Conservation (phyloP, 1,140 invertebrate genomes). For the Melipona quadrifasciata region DNA sequence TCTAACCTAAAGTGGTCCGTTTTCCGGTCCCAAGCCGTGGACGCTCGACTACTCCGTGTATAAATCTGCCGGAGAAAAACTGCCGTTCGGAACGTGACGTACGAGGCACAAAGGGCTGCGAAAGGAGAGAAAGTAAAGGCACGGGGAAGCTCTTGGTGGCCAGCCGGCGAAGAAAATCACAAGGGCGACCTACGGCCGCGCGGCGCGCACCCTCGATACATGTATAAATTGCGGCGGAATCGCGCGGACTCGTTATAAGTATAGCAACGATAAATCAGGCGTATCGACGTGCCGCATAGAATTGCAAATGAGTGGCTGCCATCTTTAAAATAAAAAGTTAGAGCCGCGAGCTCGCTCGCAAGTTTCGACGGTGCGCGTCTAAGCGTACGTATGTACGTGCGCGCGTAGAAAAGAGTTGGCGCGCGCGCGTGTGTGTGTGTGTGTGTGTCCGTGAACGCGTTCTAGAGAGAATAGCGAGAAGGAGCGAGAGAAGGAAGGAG, state of each 20-base stretch:
- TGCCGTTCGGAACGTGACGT: too few species aligned
- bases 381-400: slow-evolving; percentile 15
- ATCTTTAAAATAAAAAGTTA: slow-evolving; percentile 81
- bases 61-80: too few species aligned
- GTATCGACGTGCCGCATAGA: slow-evolving; percentile 81
- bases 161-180: background rate
- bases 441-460: slow-evolving; percentile 45
- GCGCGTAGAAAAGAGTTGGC: background rate
- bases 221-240: slow-evolving; percentile 72
- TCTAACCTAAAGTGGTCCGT: too few species aligned
- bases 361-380: slow-evolving; percentile 44
- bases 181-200: background rate
- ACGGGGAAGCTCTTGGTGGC: too few species aligned
- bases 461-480: slow-evolving; percentile 48
- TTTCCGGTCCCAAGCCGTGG: too few species aligned
- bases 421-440: slow-evolving; percentile 12
- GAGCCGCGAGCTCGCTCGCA: slow-evolving; percentile 64
- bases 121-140: too few species aligned
- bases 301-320: slow-evolving; percentile 81
- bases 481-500: slow-evolving; percentile 16
- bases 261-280: slow-evolving; percentile 81
- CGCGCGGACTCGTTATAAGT: slow-evolving; percentile 71
- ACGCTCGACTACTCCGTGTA: too few species aligned
- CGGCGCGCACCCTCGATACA: slow-evolving; percentile 51
- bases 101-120: too few species aligned